Conservation (phyloP, 92 coral and sea anemone genomes). For the Bergia puertoricense region DNA sequence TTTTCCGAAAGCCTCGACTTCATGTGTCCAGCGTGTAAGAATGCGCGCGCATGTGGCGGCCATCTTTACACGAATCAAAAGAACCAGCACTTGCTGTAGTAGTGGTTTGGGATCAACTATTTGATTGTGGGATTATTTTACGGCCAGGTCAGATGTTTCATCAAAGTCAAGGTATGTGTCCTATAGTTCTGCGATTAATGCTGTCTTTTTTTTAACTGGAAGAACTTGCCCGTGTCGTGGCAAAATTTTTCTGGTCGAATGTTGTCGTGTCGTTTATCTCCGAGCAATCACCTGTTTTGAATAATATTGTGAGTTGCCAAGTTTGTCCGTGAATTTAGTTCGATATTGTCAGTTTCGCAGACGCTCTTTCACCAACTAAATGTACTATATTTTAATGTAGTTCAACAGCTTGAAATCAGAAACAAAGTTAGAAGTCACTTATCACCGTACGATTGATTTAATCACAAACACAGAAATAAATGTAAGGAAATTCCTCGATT, state of each 20-base stretch:
- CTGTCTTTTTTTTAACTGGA: not conserved
- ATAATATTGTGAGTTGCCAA: constrained; percentile 28
- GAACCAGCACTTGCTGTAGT: not conserved
- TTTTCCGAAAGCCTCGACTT: constrained; percentile 12
- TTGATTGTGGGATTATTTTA: constrained; percentile 12
- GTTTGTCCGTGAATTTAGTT: not conserved
- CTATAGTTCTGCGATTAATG: not conserved
- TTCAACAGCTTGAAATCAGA: not conserved
- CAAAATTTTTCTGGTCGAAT: constrained; percentile 43
- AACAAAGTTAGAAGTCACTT: not conserved
- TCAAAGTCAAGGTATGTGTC: constrained; percentile 44
- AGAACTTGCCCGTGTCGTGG: not conserved
- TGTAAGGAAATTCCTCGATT: constrained; percentile 27
- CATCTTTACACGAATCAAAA: constrained; percentile 52
- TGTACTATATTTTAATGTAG: not conserved
- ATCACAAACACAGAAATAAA: constrained; percentile 1
- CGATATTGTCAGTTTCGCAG: not conserved
- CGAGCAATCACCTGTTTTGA: constrained; percentile 41
- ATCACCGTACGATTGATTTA: not conserved
- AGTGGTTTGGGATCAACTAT: constrained; percentile 5
- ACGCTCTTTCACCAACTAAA: not conserved
- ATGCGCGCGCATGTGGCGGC: constrained; percentile 58
- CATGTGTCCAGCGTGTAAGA: constrained; percentile 18
- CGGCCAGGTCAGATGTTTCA: constrained; percentile 22
- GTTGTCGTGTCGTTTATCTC: constrained; percentile 63